These are phyloP conservation scores for Cryptotis parvus DNA, from an alignment of 2,113 vertebrate species.

Conservation along the genomic window DNA sequence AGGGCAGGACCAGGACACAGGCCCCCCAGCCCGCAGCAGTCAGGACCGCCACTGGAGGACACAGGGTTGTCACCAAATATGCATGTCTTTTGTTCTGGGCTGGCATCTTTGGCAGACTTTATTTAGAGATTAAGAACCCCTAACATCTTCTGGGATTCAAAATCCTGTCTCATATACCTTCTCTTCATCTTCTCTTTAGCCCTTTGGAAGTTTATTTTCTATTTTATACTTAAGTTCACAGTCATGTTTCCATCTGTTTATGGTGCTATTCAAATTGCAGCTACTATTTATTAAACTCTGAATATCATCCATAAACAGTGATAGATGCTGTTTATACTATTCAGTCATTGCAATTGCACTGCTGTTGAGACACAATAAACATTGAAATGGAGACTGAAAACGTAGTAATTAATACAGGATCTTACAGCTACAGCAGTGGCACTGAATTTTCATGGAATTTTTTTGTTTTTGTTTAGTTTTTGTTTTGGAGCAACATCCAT, in stretches of 20 bases:
- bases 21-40: too few species aligned
- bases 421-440: not conserved
- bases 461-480: too few species aligned
- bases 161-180: not conserved
- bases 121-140: not conserved
- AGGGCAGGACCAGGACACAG: too few species aligned
- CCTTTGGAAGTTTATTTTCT: not conserved
- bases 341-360: not conserved
- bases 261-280: not conserved
- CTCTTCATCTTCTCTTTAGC: not conserved
- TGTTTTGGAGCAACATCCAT: too few species aligned
- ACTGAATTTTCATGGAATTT: too few species aligned
- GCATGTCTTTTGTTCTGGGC: not conserved
- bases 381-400: not conserved
- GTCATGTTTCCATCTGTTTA: not conserved
- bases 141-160: slow-evolving; percentile 16
- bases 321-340: not conserved
- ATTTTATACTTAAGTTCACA: not conserved
- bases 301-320: not conserved
- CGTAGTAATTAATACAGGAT: not conserved
- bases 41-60: too few species aligned
- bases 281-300: not conserved
- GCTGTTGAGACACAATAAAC: not conserved
- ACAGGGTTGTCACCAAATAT: too few species aligned
- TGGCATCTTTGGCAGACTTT: not conserved